Base-by-base conservation (phyloP, 1,140 invertebrate species). In the Rhynchophorus ferrugineus region DNA sequence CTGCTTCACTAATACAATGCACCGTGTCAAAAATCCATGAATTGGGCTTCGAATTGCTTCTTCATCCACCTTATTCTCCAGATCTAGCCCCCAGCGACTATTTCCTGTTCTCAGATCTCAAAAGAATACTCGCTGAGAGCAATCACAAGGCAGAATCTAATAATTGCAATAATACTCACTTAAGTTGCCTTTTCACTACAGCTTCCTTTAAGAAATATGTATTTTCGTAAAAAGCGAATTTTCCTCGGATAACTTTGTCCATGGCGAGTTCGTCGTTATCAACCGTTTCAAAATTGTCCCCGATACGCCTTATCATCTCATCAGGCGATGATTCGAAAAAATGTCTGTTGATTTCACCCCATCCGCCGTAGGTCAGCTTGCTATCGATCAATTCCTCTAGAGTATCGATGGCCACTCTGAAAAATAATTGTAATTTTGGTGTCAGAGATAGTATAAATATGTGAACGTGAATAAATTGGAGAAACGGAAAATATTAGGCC, bases 141-240 rank as follows among this genome's bases (percentile, higher is more conserved):
- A n/a, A n/a, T n/a, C n/a, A n/a, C n/a, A n/a, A n/a, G n/a, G n/a
- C n/a, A n/a, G 24, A 29, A 29, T 29, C 11, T n/a, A 22, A 17
- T 22, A 9, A 44, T 22, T 24, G 2, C n/a, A 43, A 17, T 44
- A 1, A 24, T 29, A 44, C 24, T 36, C 2, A 65, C 67, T 37
- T 59, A 53, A 58, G 66, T 60, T 80, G 78, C 8, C 75, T 68
- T 45, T 72, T 75, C 1, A 80, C 78, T 22, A 79, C 75, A 1
- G 81, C 65, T 58, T 83, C 74, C 49, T 80, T 78, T 9, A 90
- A 64, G 59, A 79, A 83, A 64, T 85, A 78, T n/a, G 79, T 72
- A 65, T 87, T 90, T 61, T 89, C 87, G 60, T 87, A 91, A 57
- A 88, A 88, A 6, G 83, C 83, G 56, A 85, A 84, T 11, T 71